A percentile compares a stretch with the other conserved stretches of the same genome.
Conservation (phyloP, 2,113 vertebrate species). For the Ursus arctos region DNA sequence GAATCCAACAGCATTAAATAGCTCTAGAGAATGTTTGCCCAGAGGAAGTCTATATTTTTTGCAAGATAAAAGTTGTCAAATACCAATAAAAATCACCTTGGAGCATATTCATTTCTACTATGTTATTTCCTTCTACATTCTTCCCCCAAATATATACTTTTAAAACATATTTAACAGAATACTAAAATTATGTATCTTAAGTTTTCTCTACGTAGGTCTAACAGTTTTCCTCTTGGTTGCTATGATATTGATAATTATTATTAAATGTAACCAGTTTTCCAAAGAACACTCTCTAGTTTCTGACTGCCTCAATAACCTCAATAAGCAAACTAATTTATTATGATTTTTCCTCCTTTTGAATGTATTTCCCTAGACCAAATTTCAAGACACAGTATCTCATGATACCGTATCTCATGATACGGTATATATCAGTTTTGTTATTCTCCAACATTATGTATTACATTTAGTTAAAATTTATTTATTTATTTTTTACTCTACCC, state of each 20-base stretch:
- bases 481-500: background rate
- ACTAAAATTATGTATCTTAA: background rate
- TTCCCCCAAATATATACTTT: background rate
- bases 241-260: background rate
- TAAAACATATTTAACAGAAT: constrained; percentile 9
- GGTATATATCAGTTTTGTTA: background rate
- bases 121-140: background rate
- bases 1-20: background rate
- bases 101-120: background rate
- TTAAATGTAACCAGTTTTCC: background rate
- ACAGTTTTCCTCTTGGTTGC: background rate
- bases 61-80: constrained; percentile 31
- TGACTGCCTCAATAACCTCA: background rate
- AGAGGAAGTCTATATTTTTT: constrained; percentile 4
- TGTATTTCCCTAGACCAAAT: constrained; percentile 6
- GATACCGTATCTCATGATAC: background rate
- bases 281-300: background rate
- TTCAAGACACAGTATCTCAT: background rate
- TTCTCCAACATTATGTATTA: background rate
- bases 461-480: background rate
- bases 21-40: background rate
- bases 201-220: background rate
- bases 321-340: background rate
- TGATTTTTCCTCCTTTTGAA: background rate
- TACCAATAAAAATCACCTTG: constrained; percentile 40